Base-by-base conservation (phyloP, 2,113 vertebrate genomes). In the Hemicordylus capensis region DNA sequence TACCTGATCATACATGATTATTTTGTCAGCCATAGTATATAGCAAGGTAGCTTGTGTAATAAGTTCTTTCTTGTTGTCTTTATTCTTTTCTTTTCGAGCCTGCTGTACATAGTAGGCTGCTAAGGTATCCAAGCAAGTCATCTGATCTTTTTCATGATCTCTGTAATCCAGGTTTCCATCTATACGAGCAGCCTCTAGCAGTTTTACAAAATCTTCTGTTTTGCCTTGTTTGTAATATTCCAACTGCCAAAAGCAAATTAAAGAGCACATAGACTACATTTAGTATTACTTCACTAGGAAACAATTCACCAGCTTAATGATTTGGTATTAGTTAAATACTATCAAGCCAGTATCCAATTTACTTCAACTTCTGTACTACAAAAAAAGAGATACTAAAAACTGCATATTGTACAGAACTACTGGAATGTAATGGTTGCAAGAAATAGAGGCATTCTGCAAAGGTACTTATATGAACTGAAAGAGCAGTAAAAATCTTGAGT, bases 1-100 rank as follows among this genome's bases (percentile, higher is more conserved):
- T 96, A 99, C 98, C 98, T 99, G 99, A 94, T 99, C 99, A 5
- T 99, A 99, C 99, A 99, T 99, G 91, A 99, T 99, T 95, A 99
- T 99, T 96, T 99, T 99, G 94, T 99, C 99, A 72, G 99, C 99
- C 99, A 99, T 99, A 1, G 99, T 99, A 86, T 99, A 99, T 42
- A 99, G 93, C 76, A 99, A 95, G 8, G 99, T 99, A 85, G 99
- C 98, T 94, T 99, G 99, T 0, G 98, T 99, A 89, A 99, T 99
- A 85, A 99, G 98, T 92, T 99, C 99, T 90, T 99, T 99, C 94
- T 99, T 99, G 89, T 98, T 98, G 96, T 99, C 99, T 94, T 99
- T 99, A 94, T 99, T 99, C 94, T 99, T 99, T 93, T 99, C 98
- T 89, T 98, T 99, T 3, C 98, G 97, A 58, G 99, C 99, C 95